A percentile compares a stretch with the other conserved stretches of the same genome.
phyloP scores from a whole-genome alignment of 2,888 invertebrate species.

The Apoda limacodes region DNA sequence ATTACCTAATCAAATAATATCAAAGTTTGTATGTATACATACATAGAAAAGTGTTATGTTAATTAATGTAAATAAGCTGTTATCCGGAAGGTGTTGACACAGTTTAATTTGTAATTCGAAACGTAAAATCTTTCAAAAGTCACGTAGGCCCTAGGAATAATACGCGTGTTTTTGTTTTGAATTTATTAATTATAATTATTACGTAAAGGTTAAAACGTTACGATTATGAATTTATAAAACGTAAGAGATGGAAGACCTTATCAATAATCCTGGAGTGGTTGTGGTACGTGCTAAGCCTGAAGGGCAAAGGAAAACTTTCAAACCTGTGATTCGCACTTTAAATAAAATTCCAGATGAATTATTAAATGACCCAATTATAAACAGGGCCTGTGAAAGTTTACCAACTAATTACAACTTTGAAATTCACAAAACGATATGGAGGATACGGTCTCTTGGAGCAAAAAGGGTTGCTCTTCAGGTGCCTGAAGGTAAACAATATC shows the following conservation, averaged over 20 bases:
- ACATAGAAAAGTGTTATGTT: no score
- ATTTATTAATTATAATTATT: no score
- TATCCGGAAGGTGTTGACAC: no score
- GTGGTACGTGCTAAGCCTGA: constrained; percentile 83
- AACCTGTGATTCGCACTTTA: constrained; percentile 75
- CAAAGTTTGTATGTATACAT: no score
- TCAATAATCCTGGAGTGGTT: constrained; percentile 55
- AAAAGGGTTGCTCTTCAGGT: constrained; percentile 95
- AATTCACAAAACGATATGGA: constrained; percentile 97
- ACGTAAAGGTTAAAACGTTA: no score
- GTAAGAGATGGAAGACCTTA: constrained; percentile 53
- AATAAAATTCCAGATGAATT: constrained; percentile 87
- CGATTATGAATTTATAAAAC: no score
- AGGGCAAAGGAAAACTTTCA: constrained; percentile 80
- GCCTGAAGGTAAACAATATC: constrained; percentile 80
- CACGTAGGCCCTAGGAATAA: constrained; percentile 55
- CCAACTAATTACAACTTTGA: constrained; percentile 98
- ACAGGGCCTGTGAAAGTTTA: constrained; percentile 78
- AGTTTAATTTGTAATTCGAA: constrained; percentile 12
- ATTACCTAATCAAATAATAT: no score
- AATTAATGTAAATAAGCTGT: no score
- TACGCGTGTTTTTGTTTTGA: no score
- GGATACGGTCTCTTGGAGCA: constrained; percentile 84
- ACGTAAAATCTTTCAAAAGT: constrained; percentile 37
- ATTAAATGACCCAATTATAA: constrained; percentile 78